Evolutionary conservation across 2,888 invertebrate genomes (phyloP).

Genomic region (Dicycla oo): DNA sequence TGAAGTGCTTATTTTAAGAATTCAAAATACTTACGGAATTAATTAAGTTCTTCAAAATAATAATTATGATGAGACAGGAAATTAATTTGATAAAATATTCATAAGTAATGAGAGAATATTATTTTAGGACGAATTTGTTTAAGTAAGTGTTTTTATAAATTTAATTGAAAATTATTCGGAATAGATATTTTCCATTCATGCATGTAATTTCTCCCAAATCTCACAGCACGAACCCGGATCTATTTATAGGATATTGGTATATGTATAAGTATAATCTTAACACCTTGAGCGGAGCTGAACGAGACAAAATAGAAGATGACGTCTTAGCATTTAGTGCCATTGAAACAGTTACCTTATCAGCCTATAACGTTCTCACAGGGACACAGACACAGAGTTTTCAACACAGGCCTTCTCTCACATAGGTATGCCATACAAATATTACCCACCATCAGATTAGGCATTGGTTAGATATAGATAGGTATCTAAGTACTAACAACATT

Average conservation of each 20-base stretch:
- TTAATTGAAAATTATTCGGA: background rate
- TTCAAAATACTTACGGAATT: conserved; percentile 23
- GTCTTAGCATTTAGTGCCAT: too few species aligned
- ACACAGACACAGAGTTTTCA: background rate
- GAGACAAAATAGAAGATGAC: too few species aligned
- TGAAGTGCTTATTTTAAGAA: conserved; percentile 3
- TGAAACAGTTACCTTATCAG: too few species aligned
- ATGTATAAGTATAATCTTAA: too few species aligned
- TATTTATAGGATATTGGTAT: too few species aligned
- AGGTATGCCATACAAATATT: background rate
- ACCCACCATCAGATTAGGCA: too few species aligned
- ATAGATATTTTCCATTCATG: background rate
- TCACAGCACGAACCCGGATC: background rate
- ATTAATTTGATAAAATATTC: conserved; percentile 30
- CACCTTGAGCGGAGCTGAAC: too few species aligned
- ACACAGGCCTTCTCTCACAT: background rate
- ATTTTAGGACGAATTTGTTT: background rate
- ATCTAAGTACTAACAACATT: too few species aligned
- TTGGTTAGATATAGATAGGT: too few species aligned
- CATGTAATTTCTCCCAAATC: background rate
- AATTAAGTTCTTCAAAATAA: conserved; percentile 30
- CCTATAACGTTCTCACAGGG: too few species aligned
- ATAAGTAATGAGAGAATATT: conserved; percentile 17
- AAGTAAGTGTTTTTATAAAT: background rate
- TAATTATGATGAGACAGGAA: conserved; percentile 26